These are phyloP conservation scores for Sylvietta virens DNA, from an alignment of 2,113 vertebrate genomes.

Conservation along the genomic window DNA sequence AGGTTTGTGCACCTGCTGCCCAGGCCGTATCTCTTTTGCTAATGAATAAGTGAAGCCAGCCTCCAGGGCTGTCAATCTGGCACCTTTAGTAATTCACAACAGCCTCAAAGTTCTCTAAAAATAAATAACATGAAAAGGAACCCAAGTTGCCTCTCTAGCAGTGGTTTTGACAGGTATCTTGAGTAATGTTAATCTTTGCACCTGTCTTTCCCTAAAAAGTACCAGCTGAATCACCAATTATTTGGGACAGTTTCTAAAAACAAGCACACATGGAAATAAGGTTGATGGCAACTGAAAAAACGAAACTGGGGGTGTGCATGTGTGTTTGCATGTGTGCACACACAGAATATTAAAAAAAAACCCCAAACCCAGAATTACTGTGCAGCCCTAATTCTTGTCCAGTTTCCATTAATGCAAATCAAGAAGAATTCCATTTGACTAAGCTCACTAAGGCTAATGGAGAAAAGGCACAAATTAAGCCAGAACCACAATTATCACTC, in stretches of 20 bases:
- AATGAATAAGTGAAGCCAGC: conserved; percentile 5
- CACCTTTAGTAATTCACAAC: background rate
- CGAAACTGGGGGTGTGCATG: background rate
- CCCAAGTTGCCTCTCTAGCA: background rate
- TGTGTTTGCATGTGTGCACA: background rate
- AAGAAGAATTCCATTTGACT: background rate
- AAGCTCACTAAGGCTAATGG: background rate
- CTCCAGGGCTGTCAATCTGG: conserved; percentile 39
- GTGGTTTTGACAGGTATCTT: background rate
- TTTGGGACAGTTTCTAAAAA: conserved; percentile 1
- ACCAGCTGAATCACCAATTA: background rate
- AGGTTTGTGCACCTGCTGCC: conserved; percentile 23
- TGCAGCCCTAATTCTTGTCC: background rate
- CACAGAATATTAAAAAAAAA: no score
- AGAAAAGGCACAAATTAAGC: background rate
- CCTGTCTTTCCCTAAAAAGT: background rate
- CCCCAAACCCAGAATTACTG: rapidly evolving
- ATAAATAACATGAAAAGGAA: conserved; percentile 8
- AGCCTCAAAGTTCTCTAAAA: background rate
- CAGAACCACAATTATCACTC: background rate
- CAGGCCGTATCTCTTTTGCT: background rate
- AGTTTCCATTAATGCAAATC: background rate
- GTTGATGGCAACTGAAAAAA: background rate
- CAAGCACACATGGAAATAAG: background rate
- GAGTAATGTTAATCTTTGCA: background rate